Evolutionary conservation across 1,140 invertebrate genomes (phyloP), one percentile per base, ranked within the genome.

Genomic region (Asbolus verrucosus): DNA sequence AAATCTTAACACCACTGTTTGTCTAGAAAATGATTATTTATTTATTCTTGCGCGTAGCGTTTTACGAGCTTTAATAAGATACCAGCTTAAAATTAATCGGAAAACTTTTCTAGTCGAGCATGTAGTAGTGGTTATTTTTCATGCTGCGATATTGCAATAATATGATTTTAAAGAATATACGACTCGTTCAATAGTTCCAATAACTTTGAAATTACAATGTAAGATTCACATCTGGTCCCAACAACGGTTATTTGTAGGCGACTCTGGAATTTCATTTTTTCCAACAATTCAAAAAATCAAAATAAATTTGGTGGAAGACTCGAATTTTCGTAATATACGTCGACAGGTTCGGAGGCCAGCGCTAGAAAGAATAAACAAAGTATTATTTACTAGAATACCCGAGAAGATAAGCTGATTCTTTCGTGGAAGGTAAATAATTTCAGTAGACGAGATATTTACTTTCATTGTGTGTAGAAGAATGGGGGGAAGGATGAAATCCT

Each of bases 1-100:
- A 46, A 46, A 14, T 46, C 41, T 46, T 46, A 46, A 46, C 41
- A 46, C 16, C 41, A 18, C 19, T 46, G 41, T 46, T 19, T 21
- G 41, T 16, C 19, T 19, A 9, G 41, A 14, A 19, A 46, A 27
- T 46, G 19, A 46, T 46, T 46, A 19, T 46, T 46, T 46, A 46
- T 6, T 46, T 46, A 46, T 6, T 16, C 19, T 46, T 46, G 16
- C 18, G 16, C 0, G 6, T 2, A 46, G 16, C 41, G 16, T 46
- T 21, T 18, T 16, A 6, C 19, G 19, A 19, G 18, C 15, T 46
- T 46, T 18, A 46, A 46, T 46, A 9, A 46, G 19, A 18, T 19
- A 46, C 16, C 15, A 46, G 8, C 16, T 41, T 27, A 27, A 27
- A 27, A 27, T 27, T 27, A 27, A 8, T 27, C 24, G 24, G 8